Conservation (phyloP, 1,140 invertebrate genomes). For the Papilio dardanus region DNA sequence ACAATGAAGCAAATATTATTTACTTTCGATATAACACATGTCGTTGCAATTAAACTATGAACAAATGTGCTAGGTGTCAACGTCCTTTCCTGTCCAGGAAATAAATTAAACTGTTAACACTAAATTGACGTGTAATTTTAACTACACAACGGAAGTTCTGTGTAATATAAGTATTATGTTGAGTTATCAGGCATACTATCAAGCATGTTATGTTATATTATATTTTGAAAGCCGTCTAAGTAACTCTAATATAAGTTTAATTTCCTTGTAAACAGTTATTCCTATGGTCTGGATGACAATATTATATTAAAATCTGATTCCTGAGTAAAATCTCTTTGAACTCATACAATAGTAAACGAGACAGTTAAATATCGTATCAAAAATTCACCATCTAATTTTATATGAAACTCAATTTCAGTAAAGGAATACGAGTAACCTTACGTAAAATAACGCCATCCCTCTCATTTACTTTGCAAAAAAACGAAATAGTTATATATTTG, state of each 20-base stretch:
- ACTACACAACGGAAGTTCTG: not conserved
- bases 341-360: not conserved
- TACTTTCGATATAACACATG: not conserved
- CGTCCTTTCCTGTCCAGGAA: not conserved
- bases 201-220: too few relatives aligned
- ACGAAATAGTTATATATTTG: too few relatives aligned
- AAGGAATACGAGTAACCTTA: not conserved
- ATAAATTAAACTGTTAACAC: not conserved
- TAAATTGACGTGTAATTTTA: not conserved
- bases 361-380: not conserved
- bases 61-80: not conserved
- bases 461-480: too few relatives aligned
- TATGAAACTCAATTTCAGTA: not conserved
- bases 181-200: not conserved
- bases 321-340: not conserved
- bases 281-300: not conserved
- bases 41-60: not conserved
- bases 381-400: not conserved
- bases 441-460: too few relatives aligned
- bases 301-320: not conserved
- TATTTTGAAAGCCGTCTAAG: not conserved
- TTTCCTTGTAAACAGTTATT: not conserved
- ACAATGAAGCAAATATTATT: not conserved
- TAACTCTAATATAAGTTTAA: not conserved
- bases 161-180: not conserved